phyloP scores from a whole-genome alignment of 1,140 invertebrate genomes.

The Brachionus rubens region DNA sequence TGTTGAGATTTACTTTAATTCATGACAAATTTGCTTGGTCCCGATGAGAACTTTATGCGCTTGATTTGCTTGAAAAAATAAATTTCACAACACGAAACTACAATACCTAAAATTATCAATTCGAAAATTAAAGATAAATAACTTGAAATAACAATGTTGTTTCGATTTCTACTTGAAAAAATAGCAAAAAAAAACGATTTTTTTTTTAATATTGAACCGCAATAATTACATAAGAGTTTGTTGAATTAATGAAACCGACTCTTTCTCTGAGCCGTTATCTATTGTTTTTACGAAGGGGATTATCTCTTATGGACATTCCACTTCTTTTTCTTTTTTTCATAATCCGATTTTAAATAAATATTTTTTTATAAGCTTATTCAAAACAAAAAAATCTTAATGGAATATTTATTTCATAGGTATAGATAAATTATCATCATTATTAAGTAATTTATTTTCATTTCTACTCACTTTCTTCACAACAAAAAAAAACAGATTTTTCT shows the following conservation, averaged over 20 bases:
- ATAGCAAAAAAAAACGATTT: background rate
- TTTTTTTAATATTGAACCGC: no score
- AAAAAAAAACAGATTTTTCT: no score
- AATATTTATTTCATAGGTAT: background rate
- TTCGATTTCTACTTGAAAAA: background rate
- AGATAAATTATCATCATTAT: background rate
- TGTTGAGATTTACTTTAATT: background rate
- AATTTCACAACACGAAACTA: no score
- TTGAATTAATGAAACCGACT: constrained; percentile 8
- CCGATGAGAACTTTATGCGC: no score
- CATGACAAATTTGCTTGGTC: no score
- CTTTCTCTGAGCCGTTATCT: background rate
- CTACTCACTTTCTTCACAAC: no score
- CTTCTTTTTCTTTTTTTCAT: background rate
- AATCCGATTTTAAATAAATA: constrained; percentile 37
- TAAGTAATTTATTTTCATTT: background rate
- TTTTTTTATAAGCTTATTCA: constrained; percentile 17
- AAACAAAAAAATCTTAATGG: background rate
- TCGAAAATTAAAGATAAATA: no score
- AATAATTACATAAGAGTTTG: no score
- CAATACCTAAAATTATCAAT: no score
- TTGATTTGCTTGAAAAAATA: no score
- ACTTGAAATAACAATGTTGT: background rate
- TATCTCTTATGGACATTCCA: background rate
- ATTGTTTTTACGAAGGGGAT: background rate